A percentile compares a stretch with the other conserved stretches of the same genome.
phyloP scores from a whole-genome alignment of 1,140 invertebrate genomes.

The Lanistes nyassanus region DNA sequence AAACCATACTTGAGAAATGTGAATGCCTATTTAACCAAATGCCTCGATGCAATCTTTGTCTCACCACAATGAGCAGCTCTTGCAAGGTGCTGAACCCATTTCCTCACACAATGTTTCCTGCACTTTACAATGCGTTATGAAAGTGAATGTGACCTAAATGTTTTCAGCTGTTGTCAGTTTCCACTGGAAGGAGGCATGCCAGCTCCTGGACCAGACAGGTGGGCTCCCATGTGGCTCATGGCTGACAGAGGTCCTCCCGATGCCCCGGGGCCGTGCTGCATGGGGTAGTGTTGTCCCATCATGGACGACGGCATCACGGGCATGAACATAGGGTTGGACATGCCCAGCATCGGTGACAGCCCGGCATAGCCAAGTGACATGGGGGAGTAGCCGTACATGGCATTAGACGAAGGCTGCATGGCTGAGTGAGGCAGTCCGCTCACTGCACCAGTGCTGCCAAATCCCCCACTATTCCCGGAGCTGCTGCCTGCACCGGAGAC shows the following conservation, averaged over 20 bases:
- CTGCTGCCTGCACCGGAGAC: not conserved
- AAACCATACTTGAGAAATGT: too few species aligned
- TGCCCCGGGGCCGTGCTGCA: slow-evolving; percentile 3
- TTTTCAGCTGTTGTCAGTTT: not conserved
- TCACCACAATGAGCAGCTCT: too few species aligned
- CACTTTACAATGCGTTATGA: too few species aligned
- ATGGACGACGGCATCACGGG: slow-evolving; percentile 23
- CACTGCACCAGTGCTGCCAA: not conserved
- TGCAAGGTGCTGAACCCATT: too few species aligned
- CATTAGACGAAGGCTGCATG: not conserved
- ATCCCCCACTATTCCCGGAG: not conserved
- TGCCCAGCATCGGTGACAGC: slow-evolving; percentile 24
- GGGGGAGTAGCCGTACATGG: slow-evolving; percentile 11
- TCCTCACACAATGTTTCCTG: too few species aligned
- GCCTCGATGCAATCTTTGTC: too few species aligned
- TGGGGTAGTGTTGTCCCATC: slow-evolving; percentile 28
- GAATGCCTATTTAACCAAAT: too few species aligned
- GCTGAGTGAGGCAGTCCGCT: not conserved
- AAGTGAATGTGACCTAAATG: too few species aligned
- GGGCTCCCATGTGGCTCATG: slow-evolving; percentile 24
- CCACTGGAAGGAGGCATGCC: slow-evolving; percentile 10
- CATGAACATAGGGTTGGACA: slow-evolving; percentile 24
- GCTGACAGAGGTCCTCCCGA: slow-evolving; percentile 9
- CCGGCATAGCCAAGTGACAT: slow-evolving; percentile 22
- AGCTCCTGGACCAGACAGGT: slow-evolving; percentile 5